These are phyloP conservation scores for Callorhinus ursinus DNA, from an alignment of 2,113 vertebrate species.

Conservation along the genomic window DNA sequence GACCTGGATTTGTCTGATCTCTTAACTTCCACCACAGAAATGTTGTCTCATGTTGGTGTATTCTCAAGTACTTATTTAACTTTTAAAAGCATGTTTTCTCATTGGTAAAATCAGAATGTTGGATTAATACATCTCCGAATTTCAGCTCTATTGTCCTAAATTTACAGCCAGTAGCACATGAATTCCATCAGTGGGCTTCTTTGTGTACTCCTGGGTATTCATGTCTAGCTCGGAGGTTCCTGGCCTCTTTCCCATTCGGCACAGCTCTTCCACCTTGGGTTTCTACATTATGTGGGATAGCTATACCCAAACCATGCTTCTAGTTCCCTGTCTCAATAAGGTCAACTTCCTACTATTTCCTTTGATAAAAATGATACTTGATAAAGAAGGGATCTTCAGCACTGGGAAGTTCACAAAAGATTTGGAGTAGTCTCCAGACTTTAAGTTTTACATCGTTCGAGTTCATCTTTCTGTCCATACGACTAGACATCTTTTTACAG, in stretches of 20 bases:
- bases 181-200: not conserved
- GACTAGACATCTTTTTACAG: not conserved
- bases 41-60: not conserved
- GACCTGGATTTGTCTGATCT: not conserved
- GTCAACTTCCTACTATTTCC: not conserved
- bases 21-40: not conserved
- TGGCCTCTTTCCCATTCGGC: not conserved
- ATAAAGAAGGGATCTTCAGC: not conserved
- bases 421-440: not conserved
- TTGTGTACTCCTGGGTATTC: not conserved
- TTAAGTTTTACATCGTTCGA: not conserved
- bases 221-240: not conserved
- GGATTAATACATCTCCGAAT: not conserved
- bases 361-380: conserved; percentile 13
- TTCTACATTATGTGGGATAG: not conserved
- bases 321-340: not conserved
- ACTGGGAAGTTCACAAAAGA: not conserved
- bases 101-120: not conserved
- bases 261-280: not conserved
- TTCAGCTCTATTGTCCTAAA: not conserved
- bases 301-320: not conserved
- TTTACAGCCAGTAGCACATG: not conserved
- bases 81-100: not conserved
- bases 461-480: not conserved
- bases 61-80: not conserved